phyloP scores from a whole-genome alignment of 2,888 invertebrate species.

The Polyommatus iphigenia region DNA sequence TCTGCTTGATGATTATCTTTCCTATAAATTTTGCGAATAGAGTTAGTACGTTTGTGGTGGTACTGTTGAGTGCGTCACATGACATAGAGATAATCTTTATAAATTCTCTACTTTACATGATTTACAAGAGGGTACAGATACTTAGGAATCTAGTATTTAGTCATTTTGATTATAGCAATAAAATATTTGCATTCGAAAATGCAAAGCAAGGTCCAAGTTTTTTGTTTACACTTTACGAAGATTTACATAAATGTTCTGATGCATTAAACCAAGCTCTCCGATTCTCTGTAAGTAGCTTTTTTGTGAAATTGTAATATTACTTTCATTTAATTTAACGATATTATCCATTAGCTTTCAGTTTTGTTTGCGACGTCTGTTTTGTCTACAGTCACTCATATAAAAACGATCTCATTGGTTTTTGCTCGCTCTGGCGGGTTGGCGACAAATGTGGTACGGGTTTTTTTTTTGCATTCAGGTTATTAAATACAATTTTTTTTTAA shows the following conservation, averaged over 20 bases:
- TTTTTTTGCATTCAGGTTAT: not conserved
- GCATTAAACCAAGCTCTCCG: slow-evolving; percentile 33
- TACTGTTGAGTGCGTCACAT: not conserved
- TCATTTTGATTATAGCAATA: not conserved
- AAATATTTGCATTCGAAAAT: not conserved
- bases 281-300: slow-evolving; percentile 32
- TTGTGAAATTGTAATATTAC: not conserved
- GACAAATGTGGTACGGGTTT: not conserved
- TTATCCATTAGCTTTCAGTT: not conserved
- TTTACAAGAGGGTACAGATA: slow-evolving; percentile 16
- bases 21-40: no score
- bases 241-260: slow-evolving; percentile 34
- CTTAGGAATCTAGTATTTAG: not conserved
- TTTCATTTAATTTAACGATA: not conserved
- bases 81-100: slow-evolving; percentile 10
- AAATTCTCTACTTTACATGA: slow-evolving; percentile 5
- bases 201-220: not conserved
- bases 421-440: not conserved
- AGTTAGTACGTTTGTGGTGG: not conserved
- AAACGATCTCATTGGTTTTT: not conserved
- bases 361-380: not conserved
- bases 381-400: not conserved
- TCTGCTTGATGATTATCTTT: not conserved
- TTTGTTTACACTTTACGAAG: slow-evolving; percentile 30
- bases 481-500: not conserved